A percentile compares a stretch with the other conserved stretches of the same genome.
Conservation (phyloP, 2,888 invertebrate genomes). For the Spilarctia lutea region DNA sequence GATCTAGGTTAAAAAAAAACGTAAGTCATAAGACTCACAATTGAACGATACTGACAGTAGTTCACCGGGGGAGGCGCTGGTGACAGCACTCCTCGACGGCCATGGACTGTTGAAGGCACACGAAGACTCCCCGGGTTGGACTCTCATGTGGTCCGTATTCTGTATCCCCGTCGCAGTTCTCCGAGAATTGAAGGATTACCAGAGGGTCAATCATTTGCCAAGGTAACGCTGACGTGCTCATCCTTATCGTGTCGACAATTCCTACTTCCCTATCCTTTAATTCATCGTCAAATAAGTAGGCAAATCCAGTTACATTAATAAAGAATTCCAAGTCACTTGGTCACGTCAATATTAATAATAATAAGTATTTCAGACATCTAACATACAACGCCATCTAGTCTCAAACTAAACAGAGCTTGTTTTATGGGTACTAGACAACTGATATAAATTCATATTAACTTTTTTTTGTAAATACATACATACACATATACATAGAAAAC, state of each 20-base stretch:
- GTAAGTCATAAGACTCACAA: slow-evolving; percentile 4
- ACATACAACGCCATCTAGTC: no score
- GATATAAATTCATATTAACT: no score
- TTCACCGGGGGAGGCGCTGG: slow-evolving; percentile 28
- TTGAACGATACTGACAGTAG: slow-evolving; percentile 44
- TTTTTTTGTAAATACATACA: no score
- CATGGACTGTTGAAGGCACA: slow-evolving; percentile 54
- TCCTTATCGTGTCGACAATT: not conserved
- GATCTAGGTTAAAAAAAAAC: no score
- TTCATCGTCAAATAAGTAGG: not conserved
- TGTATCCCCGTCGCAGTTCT: slow-evolving; percentile 45
- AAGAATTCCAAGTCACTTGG: not conserved
- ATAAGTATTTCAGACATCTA: no score
- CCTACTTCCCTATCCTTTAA: not conserved
- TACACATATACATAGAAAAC: no score
- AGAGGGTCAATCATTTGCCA: slow-evolving; percentile 60
- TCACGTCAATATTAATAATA: no score
- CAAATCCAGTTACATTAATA: not conserved
- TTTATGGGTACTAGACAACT: no score
- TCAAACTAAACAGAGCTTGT: no score
- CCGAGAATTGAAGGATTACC: slow-evolving; percentile 36
- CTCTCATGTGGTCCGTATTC: slow-evolving; percentile 53
- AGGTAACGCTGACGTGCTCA: slow-evolving; percentile 46
- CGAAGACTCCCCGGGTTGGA: slow-evolving; percentile 40
- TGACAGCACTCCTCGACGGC: slow-evolving; percentile 45